Conservation (phyloP, 2,113 vertebrate species). For the Cyprinodon tularosa region DNA sequence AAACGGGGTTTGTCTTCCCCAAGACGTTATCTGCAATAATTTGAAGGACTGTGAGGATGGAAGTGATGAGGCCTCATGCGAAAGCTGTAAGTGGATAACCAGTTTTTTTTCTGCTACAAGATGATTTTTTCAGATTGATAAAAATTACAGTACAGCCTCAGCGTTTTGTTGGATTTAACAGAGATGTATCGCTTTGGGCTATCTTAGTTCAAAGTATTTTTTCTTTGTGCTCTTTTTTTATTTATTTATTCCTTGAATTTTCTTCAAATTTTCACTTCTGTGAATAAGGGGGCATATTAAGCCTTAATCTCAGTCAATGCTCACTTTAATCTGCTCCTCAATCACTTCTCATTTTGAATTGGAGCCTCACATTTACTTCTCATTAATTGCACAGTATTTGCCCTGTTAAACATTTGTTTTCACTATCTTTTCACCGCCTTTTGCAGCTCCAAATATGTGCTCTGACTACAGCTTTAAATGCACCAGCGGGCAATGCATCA, state of each 20-base stretch:
- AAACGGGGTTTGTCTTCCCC: slow-evolving; percentile 71
- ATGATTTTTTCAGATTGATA: slow-evolving; percentile 11
- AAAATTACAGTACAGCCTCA: too few species aligned
- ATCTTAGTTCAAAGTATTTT: slow-evolving; percentile 12
- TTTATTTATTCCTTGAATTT: slow-evolving; percentile 41
- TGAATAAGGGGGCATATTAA: slow-evolving; percentile 69
- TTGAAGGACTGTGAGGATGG: slow-evolving; percentile 78
- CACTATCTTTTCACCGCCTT: slow-evolving; percentile 25
- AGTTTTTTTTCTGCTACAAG: slow-evolving; percentile 5
- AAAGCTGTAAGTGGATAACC: slow-evolving; percentile 60
- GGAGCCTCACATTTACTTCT: slow-evolving; percentile 53
- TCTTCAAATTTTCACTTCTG: slow-evolving; percentile 62
- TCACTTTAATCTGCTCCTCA: slow-evolving; percentile 67
- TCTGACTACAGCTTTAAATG: slow-evolving; percentile 77
- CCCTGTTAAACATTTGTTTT: slow-evolving; percentile 54
- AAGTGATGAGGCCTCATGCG: slow-evolving; percentile 78
- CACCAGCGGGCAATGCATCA: slow-evolving; percentile 69
- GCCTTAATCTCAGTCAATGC: slow-evolving; percentile 64
- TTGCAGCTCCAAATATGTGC: slow-evolving; percentile 66
- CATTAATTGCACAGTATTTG: slow-evolving; percentile 61
- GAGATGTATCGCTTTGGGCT: not conserved
- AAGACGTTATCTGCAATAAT: slow-evolving; percentile 69
- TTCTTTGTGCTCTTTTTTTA: not conserved
- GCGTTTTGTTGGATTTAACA: too few species aligned
- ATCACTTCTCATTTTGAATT: slow-evolving; percentile 63